Conservation (phyloP, 1,140 invertebrate species). For the Frieseomelitta varia region DNA sequence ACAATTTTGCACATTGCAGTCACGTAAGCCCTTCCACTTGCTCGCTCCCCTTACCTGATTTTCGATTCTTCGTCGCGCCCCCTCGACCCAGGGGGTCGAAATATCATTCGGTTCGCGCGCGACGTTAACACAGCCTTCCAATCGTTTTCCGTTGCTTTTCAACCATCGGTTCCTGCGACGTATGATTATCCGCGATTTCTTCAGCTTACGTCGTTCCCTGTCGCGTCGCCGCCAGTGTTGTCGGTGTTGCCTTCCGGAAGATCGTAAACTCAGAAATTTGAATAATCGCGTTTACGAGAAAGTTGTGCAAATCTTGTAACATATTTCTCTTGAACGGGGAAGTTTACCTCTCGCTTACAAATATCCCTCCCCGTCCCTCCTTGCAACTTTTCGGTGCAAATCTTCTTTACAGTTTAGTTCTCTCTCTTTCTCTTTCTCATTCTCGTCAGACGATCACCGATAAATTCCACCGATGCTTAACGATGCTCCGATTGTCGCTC, state of each 20-base stretch:
- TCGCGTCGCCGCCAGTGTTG: background rate
- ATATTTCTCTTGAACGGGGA: background rate
- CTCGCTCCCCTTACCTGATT: slow-evolving; percentile 70
- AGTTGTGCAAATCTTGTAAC: background rate
- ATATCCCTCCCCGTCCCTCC: background rate
- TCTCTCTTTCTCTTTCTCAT: background rate
- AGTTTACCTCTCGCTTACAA: background rate
- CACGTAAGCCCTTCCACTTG: slow-evolving; percentile 71
- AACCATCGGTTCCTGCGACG: slow-evolving; percentile 51
- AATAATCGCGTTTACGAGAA: slow-evolving; percentile 26
- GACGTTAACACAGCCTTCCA: slow-evolving; percentile 28
- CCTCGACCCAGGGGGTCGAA: slow-evolving; percentile 46
- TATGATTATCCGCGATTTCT: slow-evolving; percentile 49
- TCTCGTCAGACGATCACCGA: background rate
- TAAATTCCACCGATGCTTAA: background rate
- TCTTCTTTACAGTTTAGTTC: background rate
- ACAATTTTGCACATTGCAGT: slow-evolving; percentile 73
- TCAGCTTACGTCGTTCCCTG: background rate
- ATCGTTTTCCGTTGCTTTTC: slow-evolving; percentile 56
- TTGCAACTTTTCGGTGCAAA: background rate
- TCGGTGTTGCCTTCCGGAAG: background rate
- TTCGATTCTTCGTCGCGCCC: slow-evolving; percentile 71
- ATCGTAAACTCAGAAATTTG: slow-evolving; percentile 9
- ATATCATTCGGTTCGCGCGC: slow-evolving; percentile 44
- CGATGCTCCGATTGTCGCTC: background rate